A percentile compares a stretch with the other conserved stretches of the same genome.
Conservation (phyloP, 2,113 vertebrate species). For the Hyperopisus bebe region DNA sequence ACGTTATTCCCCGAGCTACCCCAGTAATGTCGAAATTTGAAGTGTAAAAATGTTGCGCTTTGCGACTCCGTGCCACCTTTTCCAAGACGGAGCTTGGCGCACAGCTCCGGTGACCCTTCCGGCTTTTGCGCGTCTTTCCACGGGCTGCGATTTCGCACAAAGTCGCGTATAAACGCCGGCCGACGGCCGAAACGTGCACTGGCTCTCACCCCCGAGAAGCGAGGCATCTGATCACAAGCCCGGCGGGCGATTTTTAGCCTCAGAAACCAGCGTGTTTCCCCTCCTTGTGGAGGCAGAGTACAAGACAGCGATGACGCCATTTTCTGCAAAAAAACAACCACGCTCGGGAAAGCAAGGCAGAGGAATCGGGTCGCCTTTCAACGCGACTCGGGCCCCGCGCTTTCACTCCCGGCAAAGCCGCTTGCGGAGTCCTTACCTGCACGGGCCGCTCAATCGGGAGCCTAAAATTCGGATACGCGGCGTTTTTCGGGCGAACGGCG, state of each 20-base stretch:
- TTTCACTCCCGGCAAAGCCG: conserved; percentile 29
- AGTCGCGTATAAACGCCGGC: conserved; percentile 6
- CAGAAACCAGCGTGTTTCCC: conserved; percentile 52
- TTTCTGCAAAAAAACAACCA: conserved; percentile 67
- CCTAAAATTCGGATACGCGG: conserved; percentile 22
- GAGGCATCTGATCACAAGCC: not conserved
- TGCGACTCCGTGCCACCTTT: conserved; percentile 65
- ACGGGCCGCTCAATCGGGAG: conserved; percentile 13
- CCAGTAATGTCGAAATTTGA: conserved; percentile 15
- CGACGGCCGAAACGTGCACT: not conserved
- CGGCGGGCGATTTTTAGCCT: conserved; percentile 37
- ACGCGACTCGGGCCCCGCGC: conserved; percentile 35
- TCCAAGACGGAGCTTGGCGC: conserved; percentile 70
- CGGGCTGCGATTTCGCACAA: conserved; percentile 26
- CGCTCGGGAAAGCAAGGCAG: conserved; percentile 54
- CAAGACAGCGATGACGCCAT: conserved; percentile 72
- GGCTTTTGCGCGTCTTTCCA: conserved; percentile 67
- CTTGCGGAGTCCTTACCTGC: conserved; percentile 52
- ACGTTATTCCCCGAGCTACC: conserved; percentile 20
- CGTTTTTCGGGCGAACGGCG: conserved; percentile 29
- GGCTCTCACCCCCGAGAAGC: not conserved
- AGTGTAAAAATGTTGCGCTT: conserved; percentile 53
- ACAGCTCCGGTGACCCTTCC: conserved; percentile 66
- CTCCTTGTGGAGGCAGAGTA: conserved; percentile 55
- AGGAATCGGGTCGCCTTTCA: conserved; percentile 40